Evolutionary conservation across 1,140 invertebrate genomes (phyloP), one percentile per base, ranked within the genome.

Genomic region (Glossosoma conforme): DNA sequence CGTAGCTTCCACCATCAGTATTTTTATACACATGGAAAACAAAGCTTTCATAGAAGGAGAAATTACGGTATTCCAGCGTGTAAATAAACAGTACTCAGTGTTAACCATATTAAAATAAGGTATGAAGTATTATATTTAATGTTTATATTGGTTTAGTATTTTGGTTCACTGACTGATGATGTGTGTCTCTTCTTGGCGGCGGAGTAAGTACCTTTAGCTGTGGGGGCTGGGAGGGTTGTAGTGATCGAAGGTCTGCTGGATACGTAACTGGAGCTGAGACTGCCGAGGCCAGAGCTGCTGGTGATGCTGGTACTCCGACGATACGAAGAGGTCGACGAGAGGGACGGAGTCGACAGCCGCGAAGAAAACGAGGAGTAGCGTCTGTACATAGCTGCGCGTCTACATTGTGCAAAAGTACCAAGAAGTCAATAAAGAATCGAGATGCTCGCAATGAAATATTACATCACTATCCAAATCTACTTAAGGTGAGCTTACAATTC

Each of bases 291-390:
- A 37, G 21, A 9, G 48, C 28, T 15, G 24, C 28, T 9, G 44
- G 40, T 8, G 28, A 47, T 24, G 21, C 11, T 13, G 42, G 33
- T 48, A 24, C 28, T 19, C 36, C 50, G 38, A 18, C 35, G 35
- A 10, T 41, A 48, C 13, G 45, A 30, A n/a, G 52, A 56, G 6
- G 54, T 52, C 11, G 30, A 44, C 24, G 51, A 44, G 25, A 57
- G 38, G 2, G 55, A 24, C 6, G 55, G 40, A 3, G 55, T 44
- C 1, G 47, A 46, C 17, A 57, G 24, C 36, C 50, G 44, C 40
- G 55, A 57, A 46, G 52, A 57, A 41, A 40, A 57, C 24, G 55
- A 52, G 11, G 55, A 50, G 40, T 57, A 57, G 40, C 55, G 49
- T 33, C 55, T 52, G 30, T 57, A 57, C 55, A 57, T 57, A 33